Conservation (phyloP, 2,113 vertebrate genomes). For the Crotalus helleri region DNA sequence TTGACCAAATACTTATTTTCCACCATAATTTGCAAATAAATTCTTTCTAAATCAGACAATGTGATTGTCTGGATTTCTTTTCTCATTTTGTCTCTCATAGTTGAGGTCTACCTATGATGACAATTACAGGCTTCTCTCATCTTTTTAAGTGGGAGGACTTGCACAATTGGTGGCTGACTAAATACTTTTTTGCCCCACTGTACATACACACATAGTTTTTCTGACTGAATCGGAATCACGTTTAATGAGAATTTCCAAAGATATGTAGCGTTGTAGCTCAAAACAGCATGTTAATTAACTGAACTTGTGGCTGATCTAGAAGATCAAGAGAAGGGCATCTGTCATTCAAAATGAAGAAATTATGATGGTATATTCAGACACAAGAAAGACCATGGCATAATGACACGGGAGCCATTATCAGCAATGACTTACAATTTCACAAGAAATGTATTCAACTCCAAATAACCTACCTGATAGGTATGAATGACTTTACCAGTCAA, state of each 20-base stretch:
- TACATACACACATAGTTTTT: not conserved
- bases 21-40: too few relatives aligned
- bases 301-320: not conserved
- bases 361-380: not conserved
- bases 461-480: constrained; percentile 73
- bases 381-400: not conserved
- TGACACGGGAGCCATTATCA: not conserved
- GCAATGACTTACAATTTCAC: not conserved
- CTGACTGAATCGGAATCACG: not conserved
- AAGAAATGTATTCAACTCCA: constrained; percentile 20
- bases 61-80: too few relatives aligned
- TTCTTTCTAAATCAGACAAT: too few relatives aligned
- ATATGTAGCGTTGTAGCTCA: not conserved
- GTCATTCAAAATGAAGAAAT: not conserved
- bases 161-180: too few relatives aligned
- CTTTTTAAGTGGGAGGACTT: too few relatives aligned
- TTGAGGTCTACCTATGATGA: too few relatives aligned
- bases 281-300: not conserved
- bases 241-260: not conserved
- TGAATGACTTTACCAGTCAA: constrained; percentile 70
- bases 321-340: not conserved
- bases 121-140: too few relatives aligned
- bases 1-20: too few relatives aligned
- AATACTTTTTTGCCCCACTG: too few relatives aligned
- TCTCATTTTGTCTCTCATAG: too few relatives aligned